phyloP scores from a whole-genome alignment of 2,113 vertebrate genomes.

The Neoarius graeffei region DNA sequence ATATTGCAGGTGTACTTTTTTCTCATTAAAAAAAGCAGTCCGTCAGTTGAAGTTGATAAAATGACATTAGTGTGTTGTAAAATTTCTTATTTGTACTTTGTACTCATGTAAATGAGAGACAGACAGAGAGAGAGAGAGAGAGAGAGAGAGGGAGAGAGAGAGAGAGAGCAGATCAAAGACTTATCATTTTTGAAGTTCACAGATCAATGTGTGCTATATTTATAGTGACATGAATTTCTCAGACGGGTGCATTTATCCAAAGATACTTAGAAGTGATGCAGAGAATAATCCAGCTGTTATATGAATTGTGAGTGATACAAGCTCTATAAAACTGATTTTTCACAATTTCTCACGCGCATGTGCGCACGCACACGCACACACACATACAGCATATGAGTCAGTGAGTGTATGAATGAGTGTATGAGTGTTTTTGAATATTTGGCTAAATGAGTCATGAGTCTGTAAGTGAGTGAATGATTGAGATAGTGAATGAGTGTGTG shows the following conservation, averaged over 20 bases:
- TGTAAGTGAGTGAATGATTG: not conserved
- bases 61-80: not conserved
- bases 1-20: too few species aligned
- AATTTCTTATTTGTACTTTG: too few species aligned
- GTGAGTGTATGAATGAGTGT: not conserved
- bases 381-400: not conserved
- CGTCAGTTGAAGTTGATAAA: not conserved
- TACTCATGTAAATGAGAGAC: conserved; percentile 17
- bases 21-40: not conserved
- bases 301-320: not conserved
- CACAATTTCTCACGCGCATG: not conserved
- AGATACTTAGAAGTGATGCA: not conserved
- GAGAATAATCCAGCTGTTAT: not conserved
- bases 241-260: not conserved
- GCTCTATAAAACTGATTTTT: not conserved
- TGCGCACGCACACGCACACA: not conserved
- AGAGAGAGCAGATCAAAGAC: not conserved
- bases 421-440: too few species aligned
- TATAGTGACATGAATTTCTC: conserved; percentile 13
- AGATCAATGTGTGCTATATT: not conserved
- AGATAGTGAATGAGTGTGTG: not conserved
- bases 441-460: too few species aligned
- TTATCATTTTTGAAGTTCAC: not conserved
- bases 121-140: not conserved
- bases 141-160: not conserved